Conservation (phyloP, 2,797 vertebrate genomes). For the Petrocephalus sullivani region DNA sequence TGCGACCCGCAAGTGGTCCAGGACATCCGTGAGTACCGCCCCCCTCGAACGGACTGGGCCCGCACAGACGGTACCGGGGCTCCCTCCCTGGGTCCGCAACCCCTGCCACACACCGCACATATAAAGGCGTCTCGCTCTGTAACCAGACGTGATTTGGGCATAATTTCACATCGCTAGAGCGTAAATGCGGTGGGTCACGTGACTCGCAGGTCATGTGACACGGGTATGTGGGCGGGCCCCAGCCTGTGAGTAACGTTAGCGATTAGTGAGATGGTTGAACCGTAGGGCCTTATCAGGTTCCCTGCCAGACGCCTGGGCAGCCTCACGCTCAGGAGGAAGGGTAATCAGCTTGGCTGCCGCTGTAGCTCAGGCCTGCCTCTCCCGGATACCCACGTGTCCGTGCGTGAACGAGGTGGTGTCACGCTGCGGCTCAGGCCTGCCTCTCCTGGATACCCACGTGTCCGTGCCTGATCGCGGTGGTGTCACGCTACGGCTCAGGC, state of each 20-base stretch:
- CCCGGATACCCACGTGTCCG: too few relatives aligned
- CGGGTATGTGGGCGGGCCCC: too few relatives aligned
- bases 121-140: background rate
- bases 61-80: background rate
- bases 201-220: background rate
- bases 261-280: background rate
- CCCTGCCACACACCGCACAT: background rate
- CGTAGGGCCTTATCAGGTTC: background rate
- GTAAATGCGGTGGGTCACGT: background rate
- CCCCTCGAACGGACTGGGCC: background rate
- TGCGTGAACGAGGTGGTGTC: too few relatives aligned
- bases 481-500: too few relatives aligned
- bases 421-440: background rate
- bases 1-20: conserved; percentile 88
- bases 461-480: background rate
- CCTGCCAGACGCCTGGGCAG: background rate
- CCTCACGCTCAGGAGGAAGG: background rate
- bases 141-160: background rate
- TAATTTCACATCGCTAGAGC: background rate
- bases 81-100: background rate
- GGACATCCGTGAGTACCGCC: conserved; percentile 81
- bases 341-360: background rate
- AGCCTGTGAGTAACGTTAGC: background rate
- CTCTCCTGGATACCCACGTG: background rate
- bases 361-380: too few relatives aligned